Conservation (phyloP, 2,113 vertebrate genomes). For the Numenius arquata region DNA sequence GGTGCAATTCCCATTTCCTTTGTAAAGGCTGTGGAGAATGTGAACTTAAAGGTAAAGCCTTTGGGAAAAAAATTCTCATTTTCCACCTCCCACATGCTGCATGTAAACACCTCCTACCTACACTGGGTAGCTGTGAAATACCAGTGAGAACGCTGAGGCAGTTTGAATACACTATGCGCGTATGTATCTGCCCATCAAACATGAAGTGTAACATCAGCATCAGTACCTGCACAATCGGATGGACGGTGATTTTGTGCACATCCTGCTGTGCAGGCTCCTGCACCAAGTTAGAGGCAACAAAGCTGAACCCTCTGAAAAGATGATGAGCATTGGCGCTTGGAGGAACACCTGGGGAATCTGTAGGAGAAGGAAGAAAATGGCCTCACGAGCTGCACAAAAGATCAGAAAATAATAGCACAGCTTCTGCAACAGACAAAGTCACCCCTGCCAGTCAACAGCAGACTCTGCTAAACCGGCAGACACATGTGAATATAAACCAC, state of each 20-base stretch:
- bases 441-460: background rate
- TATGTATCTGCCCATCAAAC: background rate
- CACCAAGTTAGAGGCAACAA: slow-evolving; percentile 86
- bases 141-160: background rate
- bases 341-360: slow-evolving; percentile 95
- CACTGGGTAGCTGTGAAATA: background rate
- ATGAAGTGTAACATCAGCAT: background rate
- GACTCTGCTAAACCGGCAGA: background rate
- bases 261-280: slow-evolving; percentile 82
- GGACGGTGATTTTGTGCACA: slow-evolving; percentile 69
- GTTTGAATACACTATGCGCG: background rate
- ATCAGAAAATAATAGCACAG: background rate
- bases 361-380: background rate
- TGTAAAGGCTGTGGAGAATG: background rate
- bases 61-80: background rate
- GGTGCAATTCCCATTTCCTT: background rate
- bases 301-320: slow-evolving; percentile 95
- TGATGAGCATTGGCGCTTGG: slow-evolving; percentile 94
- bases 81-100: background rate
- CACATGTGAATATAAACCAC: background rate
- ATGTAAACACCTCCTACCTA: background rate
- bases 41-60: background rate
- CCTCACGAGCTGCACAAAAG: background rate
- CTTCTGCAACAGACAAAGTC: background rate
- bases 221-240: slow-evolving; percentile 91